Base-by-base conservation (phyloP, 2,888 invertebrate species). In the Mesoligia furuncula region DNA sequence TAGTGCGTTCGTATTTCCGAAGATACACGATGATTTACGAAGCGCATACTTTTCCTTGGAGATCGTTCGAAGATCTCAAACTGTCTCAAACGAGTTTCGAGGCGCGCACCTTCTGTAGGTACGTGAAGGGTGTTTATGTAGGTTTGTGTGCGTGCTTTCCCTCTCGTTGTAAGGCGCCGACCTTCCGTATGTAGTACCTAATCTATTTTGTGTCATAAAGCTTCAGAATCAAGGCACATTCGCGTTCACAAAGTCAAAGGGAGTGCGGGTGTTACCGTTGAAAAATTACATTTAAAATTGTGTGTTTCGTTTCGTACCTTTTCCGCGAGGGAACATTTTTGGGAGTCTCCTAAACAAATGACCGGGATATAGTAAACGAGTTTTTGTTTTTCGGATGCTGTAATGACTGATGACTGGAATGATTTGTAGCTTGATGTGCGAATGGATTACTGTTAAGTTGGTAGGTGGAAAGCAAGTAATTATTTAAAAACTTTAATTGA, bases 241-340 rank as follows among this genome's bases (percentile, higher is more conserved):
- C 27, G 11, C 17, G 36, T 73, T 65, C 27, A 57, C 15, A 57
- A 54, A 76, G 59, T 75, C 31, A 66, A 45, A 8, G 7, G 0
- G 11, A 62, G 42, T 80, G 66, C 64, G 72, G 24, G 65, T 57
- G 72, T 69, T 51, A 62, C 27, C 57, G 68, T 20, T 79, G 84
- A 84, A 67, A 87, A 69, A 84, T 86, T 66, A 71, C 73, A 48
- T 84, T 72, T 57, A 15, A 48, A 76, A 84, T 79, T 84, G 54
- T 48, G 62, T 59, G 13, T 79, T 70, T 13, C 27, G 15, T 79
- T 67, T 13, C 31, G n/a, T 71, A 59, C 15, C 6, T 67, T 70
- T 64, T 48, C 27, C 39, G 54, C 15, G 0, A 27, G 45, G n/a
- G 13, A 62, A 67, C 15, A 54, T 24, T 64, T 71, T 68, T 13